Evolutionary conservation across 2,113 vertebrate genomes (phyloP), one percentile per base, ranked within the genome.

Genomic region (Seriola aureovittata): DNA sequence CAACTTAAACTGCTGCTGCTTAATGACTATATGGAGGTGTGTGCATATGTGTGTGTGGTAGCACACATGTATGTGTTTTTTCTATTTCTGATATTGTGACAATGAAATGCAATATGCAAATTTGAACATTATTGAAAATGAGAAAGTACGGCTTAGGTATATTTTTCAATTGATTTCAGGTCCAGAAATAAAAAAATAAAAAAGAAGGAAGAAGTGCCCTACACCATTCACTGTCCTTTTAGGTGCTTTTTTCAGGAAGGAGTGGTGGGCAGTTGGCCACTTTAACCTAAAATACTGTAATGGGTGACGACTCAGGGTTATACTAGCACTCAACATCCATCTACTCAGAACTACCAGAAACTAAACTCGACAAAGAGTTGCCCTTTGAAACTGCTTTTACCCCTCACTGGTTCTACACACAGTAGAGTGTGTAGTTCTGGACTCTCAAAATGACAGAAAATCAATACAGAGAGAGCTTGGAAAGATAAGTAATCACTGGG

Each of bases 221-320:
- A 29, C 36, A 67, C 66, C 64, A 79, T 80, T 85, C 63, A 67
- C 84, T 82, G 65, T 83, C 85, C 80, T 92, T 93, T 93, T 66
- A 85, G 80, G 70, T 87, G 72, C 29, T 85, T 88, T 88, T 91
- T 84, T 77, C 54, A 34, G 57, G 70, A 48, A 25, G 36, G 69
- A 94, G 91, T 90, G 86, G 88, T 91, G 87, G 87, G 89, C 90
- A 94, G 87, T 94, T 91, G 87, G 84, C 89, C 91, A 94, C 89
- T 96, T 95, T 93, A 92, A 92, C 89, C 90, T 89, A 89, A 95
- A 92, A 92, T 79, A 91, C 90, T 83, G 89, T 94, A 95, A 95
- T 95, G 89, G 89, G 65, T 88, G 81, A 88, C 59, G 65, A 92
- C 89, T 88, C 82, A 88, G 89, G 78, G 84, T 88, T 82, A 86